Percentiles rank a stretch among this genome's conserved stretches.
These are phyloP conservation scores for Platycheirus albimanus DNA, from an alignment of 2,888 invertebrate species.

Conservation along the genomic window DNA sequence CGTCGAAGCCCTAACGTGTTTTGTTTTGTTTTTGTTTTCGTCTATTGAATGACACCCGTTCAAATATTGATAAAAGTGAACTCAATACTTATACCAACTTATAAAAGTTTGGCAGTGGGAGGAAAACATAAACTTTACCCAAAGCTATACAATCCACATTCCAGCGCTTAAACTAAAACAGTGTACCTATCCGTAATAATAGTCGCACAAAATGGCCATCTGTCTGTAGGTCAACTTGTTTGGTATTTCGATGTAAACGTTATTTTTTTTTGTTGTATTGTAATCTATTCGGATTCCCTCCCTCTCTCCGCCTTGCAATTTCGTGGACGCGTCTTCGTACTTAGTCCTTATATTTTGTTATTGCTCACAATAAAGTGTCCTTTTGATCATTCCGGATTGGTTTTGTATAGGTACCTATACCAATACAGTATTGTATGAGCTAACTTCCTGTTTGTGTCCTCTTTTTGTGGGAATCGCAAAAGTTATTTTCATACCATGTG, in stretches of 20 bases:
- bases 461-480: constrained; percentile 33
- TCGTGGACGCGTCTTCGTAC: constrained; percentile 34
- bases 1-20: constrained; percentile 53
- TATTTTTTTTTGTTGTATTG: constrained; percentile 27
- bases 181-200: too few species aligned
- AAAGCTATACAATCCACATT: constrained; percentile 61
- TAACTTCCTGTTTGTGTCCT: constrained; percentile 59
- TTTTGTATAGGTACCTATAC: constrained; percentile 38
- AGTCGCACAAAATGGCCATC: constrained; percentile 64
- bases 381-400: constrained; percentile 59
- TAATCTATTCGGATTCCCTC: constrained; percentile 30
- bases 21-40: neutral
- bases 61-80: too few species aligned
- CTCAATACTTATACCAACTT: too few species aligned
- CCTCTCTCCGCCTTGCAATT: neutral
- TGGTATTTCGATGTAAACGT: constrained; percentile 69
- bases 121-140: too few species aligned
- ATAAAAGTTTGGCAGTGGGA: too few species aligned
- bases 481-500: constrained; percentile 48
- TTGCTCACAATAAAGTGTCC: constrained; percentile 55
- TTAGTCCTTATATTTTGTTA: constrained; percentile 25
- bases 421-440: constrained; percentile 22
- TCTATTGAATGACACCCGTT: too few species aligned
- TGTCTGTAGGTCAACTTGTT: constrained; percentile 74
- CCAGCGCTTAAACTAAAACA: constrained; percentile 53